Evolutionary conservation across 2,797 vertebrate species (phyloP).

Genomic region (Hemitrygon akajei): DNA sequence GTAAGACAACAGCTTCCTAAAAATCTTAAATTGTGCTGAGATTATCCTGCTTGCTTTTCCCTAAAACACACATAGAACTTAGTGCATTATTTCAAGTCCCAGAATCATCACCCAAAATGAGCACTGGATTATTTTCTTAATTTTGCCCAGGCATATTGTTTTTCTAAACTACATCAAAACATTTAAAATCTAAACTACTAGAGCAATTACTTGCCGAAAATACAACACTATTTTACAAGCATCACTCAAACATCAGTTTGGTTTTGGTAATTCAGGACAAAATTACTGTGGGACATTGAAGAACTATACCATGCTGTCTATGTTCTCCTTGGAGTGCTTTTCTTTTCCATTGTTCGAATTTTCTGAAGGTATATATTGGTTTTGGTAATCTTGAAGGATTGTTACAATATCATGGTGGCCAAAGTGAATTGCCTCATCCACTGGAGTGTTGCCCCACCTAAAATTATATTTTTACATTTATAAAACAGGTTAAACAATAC

Average conservation of each 20-base stretch:
- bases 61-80: neutral
- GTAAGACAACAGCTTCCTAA: neutral
- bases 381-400: slow-evolving; percentile 88
- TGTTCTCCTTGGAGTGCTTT: slow-evolving; percentile 80
- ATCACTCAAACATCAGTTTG: neutral
- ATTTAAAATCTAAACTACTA: neutral
- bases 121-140: neutral
- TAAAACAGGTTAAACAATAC: neutral
- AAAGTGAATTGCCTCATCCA: slow-evolving; percentile 95
- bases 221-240: slow-evolving; percentile 34
- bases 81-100: neutral
- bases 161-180: slow-evolving; percentile 3
- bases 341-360: slow-evolving; percentile 59
- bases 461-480: slow-evolving; percentile 36
- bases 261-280: slow-evolving; percentile 34
- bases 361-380: slow-evolving; percentile 76
- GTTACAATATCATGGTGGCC: slow-evolving; percentile 94
- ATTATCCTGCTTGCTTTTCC: neutral
- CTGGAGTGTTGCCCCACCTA: slow-evolving; percentile 97
- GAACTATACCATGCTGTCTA: slow-evolving; percentile 81
- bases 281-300: neutral
- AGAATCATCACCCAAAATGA: neutral
- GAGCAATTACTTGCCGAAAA: slow-evolving; percentile 20
- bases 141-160: neutral
- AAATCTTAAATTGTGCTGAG: neutral